phyloP scores from a whole-genome alignment of 53 echinoderm and acorn worm genomes.

The Astropecten irregularis region DNA sequence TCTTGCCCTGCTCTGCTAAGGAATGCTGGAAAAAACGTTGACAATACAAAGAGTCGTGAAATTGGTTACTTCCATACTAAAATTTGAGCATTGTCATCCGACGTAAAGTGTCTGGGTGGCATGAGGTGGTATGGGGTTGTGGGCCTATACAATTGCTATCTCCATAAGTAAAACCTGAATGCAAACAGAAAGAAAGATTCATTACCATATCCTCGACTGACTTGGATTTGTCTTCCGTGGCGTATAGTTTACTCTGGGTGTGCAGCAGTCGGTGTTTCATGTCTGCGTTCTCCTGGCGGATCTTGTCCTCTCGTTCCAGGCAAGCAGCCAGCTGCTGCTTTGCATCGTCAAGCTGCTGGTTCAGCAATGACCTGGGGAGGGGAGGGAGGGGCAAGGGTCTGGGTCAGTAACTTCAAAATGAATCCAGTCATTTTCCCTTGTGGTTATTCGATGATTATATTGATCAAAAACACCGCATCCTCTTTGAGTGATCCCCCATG shows the following conservation, averaged over 20 bases:
- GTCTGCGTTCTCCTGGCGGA: conserved; percentile 78
- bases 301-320: conserved; percentile 66
- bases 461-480: too few species aligned
- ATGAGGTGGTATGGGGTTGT: too few species aligned
- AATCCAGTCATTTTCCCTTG: too few species aligned
- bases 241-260: conserved; percentile 72
- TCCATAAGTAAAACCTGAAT: too few species aligned
- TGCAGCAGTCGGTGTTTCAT: conserved; percentile 78
- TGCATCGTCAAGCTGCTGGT: conserved; percentile 76
- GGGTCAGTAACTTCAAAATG: too few species aligned
- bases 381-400: not conserved
- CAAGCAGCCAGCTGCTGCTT: conserved; percentile 67
- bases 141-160: too few species aligned
- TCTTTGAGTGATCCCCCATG: too few species aligned
- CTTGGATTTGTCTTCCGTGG: conserved; percentile 81
- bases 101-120: too few species aligned
- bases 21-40: conserved; percentile 59
- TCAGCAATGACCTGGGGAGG: conserved; percentile 75
- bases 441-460: too few species aligned
- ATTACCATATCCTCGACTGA: conserved; percentile 87
- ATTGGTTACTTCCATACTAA: not conserved
- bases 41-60: not conserved
- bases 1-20: conserved; percentile 81
- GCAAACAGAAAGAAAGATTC: too few species aligned
- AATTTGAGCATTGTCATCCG: too few species aligned